Evolutionary conservation across 2,888 invertebrate genomes (phyloP).

Genomic region (Apantesis nais): DNA sequence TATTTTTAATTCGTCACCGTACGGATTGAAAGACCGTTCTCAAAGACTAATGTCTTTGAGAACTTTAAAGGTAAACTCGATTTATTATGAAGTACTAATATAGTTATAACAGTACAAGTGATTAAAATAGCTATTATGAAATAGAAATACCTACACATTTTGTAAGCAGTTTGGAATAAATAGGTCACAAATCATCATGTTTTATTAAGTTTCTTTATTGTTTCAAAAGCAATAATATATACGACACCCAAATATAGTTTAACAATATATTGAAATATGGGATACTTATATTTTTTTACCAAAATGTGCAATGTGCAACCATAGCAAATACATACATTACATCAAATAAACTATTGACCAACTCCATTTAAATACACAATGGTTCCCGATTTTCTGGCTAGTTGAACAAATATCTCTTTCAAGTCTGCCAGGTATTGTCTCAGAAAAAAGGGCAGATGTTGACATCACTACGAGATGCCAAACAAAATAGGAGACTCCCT

Average conservation of each 20-base stretch:
- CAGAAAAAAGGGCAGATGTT: conserved; percentile 81
- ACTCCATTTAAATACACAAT: conserved; percentile 69
- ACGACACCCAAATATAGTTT: neutral
- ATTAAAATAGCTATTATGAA: neutral
- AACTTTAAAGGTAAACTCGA: too few relatives aligned
- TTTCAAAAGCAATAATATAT: neutral
- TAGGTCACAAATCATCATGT: neutral
- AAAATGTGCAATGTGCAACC: conserved; percentile 60
- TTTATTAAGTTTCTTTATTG: neutral
- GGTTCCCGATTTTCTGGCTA: conserved; percentile 82
- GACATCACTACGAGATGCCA: conserved; percentile 66
- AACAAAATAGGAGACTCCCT: conserved; percentile 71
- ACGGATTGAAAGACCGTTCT: too few relatives aligned
- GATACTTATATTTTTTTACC: conserved; percentile 25
- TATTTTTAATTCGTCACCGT: too few relatives aligned
- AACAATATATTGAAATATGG: neutral
- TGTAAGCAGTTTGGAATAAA: neutral
- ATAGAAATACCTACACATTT: neutral
- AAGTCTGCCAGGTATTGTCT: conserved; percentile 66
- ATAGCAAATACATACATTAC: conserved; percentile 53
- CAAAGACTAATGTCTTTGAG: too few relatives aligned
- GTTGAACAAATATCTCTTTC: conserved; percentile 82
- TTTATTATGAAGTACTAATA: too few relatives aligned
- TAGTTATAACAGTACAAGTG: neutral
- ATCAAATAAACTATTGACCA: conserved; percentile 69